A percentile compares a stretch with the other conserved stretches of the same genome.
Conservation (phyloP, 2,113 vertebrate genomes). For the Cariama cristata region DNA sequence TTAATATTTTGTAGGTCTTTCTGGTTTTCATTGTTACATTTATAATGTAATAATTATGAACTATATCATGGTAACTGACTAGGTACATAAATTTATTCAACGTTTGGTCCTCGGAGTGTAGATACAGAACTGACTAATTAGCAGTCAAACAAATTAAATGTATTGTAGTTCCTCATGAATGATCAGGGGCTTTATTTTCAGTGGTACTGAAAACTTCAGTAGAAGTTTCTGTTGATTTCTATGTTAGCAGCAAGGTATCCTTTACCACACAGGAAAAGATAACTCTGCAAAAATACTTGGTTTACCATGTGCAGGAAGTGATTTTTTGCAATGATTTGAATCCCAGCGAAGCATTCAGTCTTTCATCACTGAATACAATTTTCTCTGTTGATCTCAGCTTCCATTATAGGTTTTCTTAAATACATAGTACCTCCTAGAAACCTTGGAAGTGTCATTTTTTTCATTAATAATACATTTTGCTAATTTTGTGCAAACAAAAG, state of each 20-base stretch:
- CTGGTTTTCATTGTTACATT: not conserved
- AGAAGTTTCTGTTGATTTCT: not conserved
- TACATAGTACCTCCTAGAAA: not conserved
- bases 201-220: not conserved
- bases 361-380: not conserved
- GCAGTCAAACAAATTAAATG: not conserved
- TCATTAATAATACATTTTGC: not conserved
- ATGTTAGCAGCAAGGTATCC: not conserved
- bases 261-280: not conserved
- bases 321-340: not conserved
- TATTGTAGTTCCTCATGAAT: not conserved
- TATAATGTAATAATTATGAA: not conserved
- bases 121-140: not conserved
- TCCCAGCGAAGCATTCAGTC: not conserved
- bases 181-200: not conserved
- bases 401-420: not conserved
- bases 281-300: not conserved
- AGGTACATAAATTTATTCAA: not conserved
- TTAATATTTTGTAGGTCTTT: not conserved
- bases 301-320: not conserved
- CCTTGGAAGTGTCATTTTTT: not conserved
- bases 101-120: not conserved
- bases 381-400: not conserved
- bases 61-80: not conserved
- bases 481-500: not conserved